Evolutionary conservation across 2,113 vertebrate species (phyloP), one percentile per base, ranked within the genome.

Genomic region (Nothobranchius kuhntae): DNA sequence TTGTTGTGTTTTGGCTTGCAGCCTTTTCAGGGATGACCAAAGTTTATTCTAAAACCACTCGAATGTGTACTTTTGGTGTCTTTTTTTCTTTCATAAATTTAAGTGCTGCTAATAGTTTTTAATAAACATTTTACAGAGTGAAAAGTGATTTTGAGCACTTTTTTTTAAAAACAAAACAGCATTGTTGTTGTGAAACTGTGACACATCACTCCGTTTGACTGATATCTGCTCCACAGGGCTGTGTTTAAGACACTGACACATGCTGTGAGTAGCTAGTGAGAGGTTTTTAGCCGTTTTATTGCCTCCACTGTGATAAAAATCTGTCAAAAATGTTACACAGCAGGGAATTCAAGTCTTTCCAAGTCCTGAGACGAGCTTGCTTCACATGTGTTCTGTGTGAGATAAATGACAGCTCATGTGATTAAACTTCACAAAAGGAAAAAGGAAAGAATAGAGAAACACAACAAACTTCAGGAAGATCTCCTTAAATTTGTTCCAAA

Each of bases 101-200:
- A 54, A 78, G 17, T 80, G 75, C 73, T 77, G 58, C 72, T 83
- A 61, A 50, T 66, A 59, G n/a, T 48, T 70, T 65, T 38, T 36
- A 17, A 26, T 57, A 65, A 60, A 44, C 48, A 8, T 64, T 61
- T 67, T 78, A 26, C 40, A 65, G 62, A 42, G 21, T 17, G 15
- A 51, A 58, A 15, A 36, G 46, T 59, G 26, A 67, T 53, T 3
- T 61, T 67, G 38, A 69, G 38, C 36, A 45, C 8, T 65, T 77
- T 60, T 21, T 78, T 35, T 35, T n/a, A n/a, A 35, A 21, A 40
- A 9, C 36, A 57, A 42, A 57, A 17, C 36, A 6, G 9, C 30
- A 30, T 9, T 71, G 60, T 68, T 46, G 12, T 45, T 61, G 26
- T 68, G 9, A 53, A 52, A 10, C 36, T 65, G 52, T 70, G 38